Evolutionary conservation across 2,888 invertebrate species (phyloP).

Genomic region (Plemyria rubiginata): DNA sequence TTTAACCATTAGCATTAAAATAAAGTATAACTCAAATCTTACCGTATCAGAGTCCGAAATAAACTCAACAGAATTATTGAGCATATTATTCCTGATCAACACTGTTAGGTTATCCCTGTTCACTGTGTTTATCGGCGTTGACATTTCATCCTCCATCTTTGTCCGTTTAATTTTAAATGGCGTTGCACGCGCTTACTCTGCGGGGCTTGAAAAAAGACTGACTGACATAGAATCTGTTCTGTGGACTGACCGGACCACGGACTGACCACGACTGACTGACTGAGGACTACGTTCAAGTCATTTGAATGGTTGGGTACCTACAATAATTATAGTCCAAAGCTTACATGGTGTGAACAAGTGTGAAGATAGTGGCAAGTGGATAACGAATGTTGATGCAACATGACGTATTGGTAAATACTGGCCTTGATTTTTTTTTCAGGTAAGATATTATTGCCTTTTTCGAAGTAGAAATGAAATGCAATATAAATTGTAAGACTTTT

Average conservation of each 20-base stretch:
- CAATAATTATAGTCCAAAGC: slow-evolving; percentile 1
- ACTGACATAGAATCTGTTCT: background rate
- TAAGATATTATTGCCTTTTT: background rate
- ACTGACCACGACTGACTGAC: no score
- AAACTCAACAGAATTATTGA: slow-evolving; percentile 66
- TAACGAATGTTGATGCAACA: background rate
- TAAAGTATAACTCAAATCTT: slow-evolving; percentile 11
- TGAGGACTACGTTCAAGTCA: background rate
- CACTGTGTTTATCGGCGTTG: slow-evolving; percentile 67
- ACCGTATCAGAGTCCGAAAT: slow-evolving; percentile 58
- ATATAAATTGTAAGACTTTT: background rate
- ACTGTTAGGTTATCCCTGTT: slow-evolving; percentile 62
- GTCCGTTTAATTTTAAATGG: slow-evolving; percentile 30
- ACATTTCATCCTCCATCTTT: slow-evolving; percentile 59
- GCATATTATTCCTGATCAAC: slow-evolving; percentile 65
- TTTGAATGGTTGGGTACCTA: background rate
- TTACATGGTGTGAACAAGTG: no score
- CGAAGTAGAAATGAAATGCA: background rate
- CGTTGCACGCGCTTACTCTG: slow-evolving; percentile 35
- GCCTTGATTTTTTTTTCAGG: background rate
- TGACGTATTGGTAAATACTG: background rate
- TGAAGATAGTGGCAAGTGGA: slow-evolving; percentile 6
- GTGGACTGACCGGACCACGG: no score
- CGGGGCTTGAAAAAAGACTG: slow-evolving; percentile 20
- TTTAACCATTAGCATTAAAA: background rate